phyloP scores from a whole-genome alignment of 2,113 vertebrate genomes.

The Oriolus oriolus region DNA sequence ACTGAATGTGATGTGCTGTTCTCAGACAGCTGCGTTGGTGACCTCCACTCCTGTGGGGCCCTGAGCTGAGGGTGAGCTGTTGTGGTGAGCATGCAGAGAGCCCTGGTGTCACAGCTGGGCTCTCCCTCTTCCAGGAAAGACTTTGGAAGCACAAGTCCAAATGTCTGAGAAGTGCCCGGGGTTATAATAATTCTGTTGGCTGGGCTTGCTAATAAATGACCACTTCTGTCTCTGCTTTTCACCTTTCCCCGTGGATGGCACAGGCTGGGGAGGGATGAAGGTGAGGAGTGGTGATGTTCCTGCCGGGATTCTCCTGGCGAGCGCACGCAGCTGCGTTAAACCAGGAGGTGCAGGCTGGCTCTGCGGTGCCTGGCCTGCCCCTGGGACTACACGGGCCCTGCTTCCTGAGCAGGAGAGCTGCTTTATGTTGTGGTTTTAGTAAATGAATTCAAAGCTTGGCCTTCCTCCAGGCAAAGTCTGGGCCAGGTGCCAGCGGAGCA shows the following conservation, averaged over 20 bases:
- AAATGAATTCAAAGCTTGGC: conserved; percentile 67
- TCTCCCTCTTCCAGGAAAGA: not conserved
- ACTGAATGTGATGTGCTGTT: not conserved
- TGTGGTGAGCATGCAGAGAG: rapidly evolving
- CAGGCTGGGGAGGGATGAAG: rapidly evolving
- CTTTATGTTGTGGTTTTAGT: conserved; percentile 67
- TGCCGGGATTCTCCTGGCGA: rapidly evolving
- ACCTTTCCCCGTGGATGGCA: rapidly evolving
- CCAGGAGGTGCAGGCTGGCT: not conserved
- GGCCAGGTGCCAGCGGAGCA: conserved; percentile 47
- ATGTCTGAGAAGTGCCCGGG: not conserved
- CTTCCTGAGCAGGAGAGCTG: conserved; percentile 67
- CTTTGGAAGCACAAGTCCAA: not conserved
- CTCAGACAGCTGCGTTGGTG: not conserved
- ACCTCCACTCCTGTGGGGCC: not conserved
- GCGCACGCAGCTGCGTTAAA: rapidly evolving
- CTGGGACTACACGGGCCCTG: conserved; percentile 50
- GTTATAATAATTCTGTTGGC: not conserved
- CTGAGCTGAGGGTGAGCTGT: not conserved
- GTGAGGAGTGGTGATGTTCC: rapidly evolving
- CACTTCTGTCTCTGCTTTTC: not conserved
- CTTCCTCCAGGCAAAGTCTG: conserved; percentile 45
- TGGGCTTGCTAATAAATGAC: not conserved
- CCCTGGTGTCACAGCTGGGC: not conserved
- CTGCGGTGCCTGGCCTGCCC: conserved; percentile 3